phyloP scores from a whole-genome alignment of 2,797 vertebrate species.

The Nannoperca australis region DNA sequence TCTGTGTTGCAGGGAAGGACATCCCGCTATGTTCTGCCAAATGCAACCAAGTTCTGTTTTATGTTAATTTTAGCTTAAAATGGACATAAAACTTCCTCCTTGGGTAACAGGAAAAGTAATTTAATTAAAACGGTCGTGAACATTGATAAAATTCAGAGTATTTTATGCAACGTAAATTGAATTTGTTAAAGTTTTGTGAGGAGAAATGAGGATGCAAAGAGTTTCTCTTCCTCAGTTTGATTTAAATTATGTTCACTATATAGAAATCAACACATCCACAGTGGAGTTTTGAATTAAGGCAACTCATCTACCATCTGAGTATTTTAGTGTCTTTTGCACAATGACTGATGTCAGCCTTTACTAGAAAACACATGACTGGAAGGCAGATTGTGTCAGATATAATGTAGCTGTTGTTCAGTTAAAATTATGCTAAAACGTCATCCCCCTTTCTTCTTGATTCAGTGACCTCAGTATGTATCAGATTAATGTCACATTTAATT shows the following conservation, averaged over 20 bases:
- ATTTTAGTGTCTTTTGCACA: not conserved
- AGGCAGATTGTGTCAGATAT: not conserved
- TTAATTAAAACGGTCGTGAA: not conserved
- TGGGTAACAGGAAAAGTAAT: not conserved
- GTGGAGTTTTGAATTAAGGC: not conserved
- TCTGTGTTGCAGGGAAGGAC: slow-evolving; percentile 47
- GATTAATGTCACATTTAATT: slow-evolving; percentile 26
- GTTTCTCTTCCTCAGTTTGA: not conserved
- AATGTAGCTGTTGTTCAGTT: not conserved
- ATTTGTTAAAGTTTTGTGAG: not conserved
- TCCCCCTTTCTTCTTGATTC: slow-evolving; percentile 4
- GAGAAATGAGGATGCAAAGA: not conserved
- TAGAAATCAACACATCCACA: not conserved
- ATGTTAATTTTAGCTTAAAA: slow-evolving; percentile 17
- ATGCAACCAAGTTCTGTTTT: slow-evolving; percentile 42
- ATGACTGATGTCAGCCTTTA: not conserved
- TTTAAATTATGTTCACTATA: not conserved
- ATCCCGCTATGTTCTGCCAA: slow-evolving; percentile 23
- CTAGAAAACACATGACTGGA: slow-evolving; percentile 8
- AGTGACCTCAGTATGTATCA: slow-evolving; percentile 15
- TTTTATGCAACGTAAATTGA: not conserved
- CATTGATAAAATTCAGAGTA: not conserved
- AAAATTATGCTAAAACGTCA: not conserved
- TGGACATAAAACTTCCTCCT: slow-evolving; percentile 20
- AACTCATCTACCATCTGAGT: not conserved